These are phyloP conservation scores for Xyliphius kryptos DNA, from an alignment of 2,113 vertebrate species.

Conservation along the genomic window DNA sequence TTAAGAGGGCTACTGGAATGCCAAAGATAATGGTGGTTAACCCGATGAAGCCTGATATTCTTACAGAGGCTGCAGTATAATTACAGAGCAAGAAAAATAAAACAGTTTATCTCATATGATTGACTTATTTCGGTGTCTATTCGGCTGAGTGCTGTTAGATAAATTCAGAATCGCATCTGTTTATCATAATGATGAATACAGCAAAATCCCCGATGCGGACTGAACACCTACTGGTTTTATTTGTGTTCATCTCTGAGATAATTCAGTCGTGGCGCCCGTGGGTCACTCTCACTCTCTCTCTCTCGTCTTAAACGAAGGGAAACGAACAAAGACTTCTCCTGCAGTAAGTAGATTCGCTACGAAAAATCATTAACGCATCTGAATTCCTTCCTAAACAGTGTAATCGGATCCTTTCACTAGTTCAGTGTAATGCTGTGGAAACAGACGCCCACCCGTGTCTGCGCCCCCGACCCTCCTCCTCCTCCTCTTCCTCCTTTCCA, in stretches of 20 bases:
- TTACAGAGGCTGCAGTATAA: too few species aligned
- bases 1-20: too few species aligned
- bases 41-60: too few species aligned
- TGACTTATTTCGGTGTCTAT: too few species aligned
- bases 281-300: neutral
- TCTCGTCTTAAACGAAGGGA: neutral
- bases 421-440: constrained; percentile 58
- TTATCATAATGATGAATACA: neutral
- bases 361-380: constrained; percentile 6
- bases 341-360: neutral
- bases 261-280: neutral
- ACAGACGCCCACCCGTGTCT: constrained; percentile 61
- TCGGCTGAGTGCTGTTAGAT: too few species aligned
- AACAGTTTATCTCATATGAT: too few species aligned
- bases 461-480: constrained; percentile 55
- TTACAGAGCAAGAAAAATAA: too few species aligned
- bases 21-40: too few species aligned
- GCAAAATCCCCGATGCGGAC: neutral
- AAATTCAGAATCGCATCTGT: neutral
- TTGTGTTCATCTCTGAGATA: neutral
- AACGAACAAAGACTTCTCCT: neutral
- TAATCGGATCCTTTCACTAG: constrained; percentile 39
- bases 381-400: constrained; percentile 17
- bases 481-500: constrained; percentile 46
- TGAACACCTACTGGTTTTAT: neutral